These are phyloP conservation scores for Zygaena filipendulae DNA, from an alignment of 2,888 invertebrate species.

Conservation along the genomic window DNA sequence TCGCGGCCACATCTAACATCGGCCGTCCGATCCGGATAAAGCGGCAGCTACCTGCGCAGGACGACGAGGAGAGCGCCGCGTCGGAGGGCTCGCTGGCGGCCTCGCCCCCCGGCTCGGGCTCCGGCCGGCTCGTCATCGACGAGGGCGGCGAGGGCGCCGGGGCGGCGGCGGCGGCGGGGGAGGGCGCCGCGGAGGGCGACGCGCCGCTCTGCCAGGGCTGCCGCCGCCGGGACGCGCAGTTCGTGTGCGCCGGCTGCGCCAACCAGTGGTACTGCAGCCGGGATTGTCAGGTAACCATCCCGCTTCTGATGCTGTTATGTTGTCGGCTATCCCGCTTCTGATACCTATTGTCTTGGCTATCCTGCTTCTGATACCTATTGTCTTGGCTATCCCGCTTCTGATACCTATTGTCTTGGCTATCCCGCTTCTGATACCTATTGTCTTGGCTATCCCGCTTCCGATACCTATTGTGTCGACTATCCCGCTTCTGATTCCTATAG, in stretches of 20 bases:
- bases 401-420: too few species aligned
- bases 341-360: too few species aligned
- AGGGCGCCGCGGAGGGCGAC: slow-evolving; percentile 44
- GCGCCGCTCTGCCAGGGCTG: slow-evolving; percentile 89
- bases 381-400: too few species aligned
- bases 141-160: slow-evolving; percentile 41
- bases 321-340: neutral
- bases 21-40: too few species aligned
- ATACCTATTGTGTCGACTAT: too few species aligned
- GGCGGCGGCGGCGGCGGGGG: slow-evolving; percentile 22
- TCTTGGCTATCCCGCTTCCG: too few species aligned
- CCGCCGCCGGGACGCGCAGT: slow-evolving; percentile 82
- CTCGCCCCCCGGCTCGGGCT: slow-evolving; percentile 30
- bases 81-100: slow-evolving; percentile 44
- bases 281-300: slow-evolving; percentile 84
- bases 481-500: too few species aligned
- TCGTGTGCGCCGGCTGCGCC: slow-evolving; percentile 90
- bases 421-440: too few species aligned
- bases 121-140: slow-evolving; percentile 47
- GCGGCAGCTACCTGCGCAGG: too few species aligned
- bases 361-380: too few species aligned
- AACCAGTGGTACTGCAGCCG: slow-evolving; percentile 96
- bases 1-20: too few species aligned
- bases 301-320: too few species aligned
- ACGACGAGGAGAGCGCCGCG: slow-evolving; percentile 71